Conservation (phyloP, 2,888 invertebrate genomes). For the Polydrusus tereticollis region DNA sequence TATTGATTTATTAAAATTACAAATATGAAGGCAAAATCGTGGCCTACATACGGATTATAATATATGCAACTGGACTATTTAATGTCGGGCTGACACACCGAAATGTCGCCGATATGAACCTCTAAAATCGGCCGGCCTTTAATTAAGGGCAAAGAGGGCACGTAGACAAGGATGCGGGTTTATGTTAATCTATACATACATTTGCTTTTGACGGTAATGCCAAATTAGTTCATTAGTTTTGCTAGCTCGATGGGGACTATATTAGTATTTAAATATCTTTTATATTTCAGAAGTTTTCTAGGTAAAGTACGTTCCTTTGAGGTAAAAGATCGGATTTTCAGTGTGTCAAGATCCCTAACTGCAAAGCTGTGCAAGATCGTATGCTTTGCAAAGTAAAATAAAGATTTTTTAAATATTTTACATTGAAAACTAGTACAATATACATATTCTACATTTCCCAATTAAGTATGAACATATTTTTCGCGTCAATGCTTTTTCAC, state of each 20-base stretch:
- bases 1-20: too few species aligned
- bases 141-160: conserved; percentile 20
- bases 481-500: too few species aligned
- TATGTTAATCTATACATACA: conserved; percentile 15
- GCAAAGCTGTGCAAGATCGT: too few species aligned
- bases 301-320: too few species aligned
- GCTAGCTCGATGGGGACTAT: not conserved
- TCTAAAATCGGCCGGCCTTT: conserved; percentile 3
- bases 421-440: too few species aligned
- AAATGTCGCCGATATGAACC: conserved; percentile 15
- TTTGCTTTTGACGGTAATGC: conserved; percentile 16
- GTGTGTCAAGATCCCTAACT: too few species aligned
- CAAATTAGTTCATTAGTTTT: conserved; percentile 17
- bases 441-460: too few species aligned
- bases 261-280: not conserved
- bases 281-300: not conserved
- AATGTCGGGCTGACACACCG: conserved; percentile 9
- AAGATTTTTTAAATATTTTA: too few species aligned
- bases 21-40: not conserved
- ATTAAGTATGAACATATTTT: too few species aligned
- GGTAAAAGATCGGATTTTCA: too few species aligned
- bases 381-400: too few species aligned
- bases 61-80: conserved; percentile 8
- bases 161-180: conserved; percentile 20
- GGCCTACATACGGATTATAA: not conserved